Evolutionary conservation across 2,113 vertebrate species (phyloP), one percentile per base, ranked within the genome.

Genomic region (Anseranas semipalmata): DNA sequence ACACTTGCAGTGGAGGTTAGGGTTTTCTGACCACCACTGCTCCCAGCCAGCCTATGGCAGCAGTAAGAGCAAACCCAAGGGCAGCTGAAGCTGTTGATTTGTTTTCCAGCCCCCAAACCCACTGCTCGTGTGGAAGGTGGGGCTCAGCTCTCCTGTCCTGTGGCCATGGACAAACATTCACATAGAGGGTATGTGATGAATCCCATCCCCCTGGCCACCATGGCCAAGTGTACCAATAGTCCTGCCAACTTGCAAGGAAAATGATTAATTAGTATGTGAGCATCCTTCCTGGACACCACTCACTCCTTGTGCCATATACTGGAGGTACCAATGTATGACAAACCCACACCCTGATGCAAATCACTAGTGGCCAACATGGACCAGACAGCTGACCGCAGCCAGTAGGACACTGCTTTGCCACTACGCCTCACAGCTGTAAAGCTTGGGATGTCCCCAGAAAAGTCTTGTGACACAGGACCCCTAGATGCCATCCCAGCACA

Each of bases 91-190:
- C 27, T 67, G 59, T 25, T 60, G n/a, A 30, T 58, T 68, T 55
- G 28, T 13, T 73, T 68, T 52, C 24, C 39, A 85, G 8, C 30
- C 59, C 12, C 9, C 27, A 80, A 76, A 66, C 10, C 55, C 41
- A 15, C 17, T 17, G 19, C 46, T n/a, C 2, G 2, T 41, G 39
- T 1, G 0, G 12, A 16, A 43, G 19, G 41, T 14, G 21, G 16
- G 45, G 19, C n/a, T 72, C 37, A 15, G 46, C 16, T 46, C 62
- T n/a, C 22, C 46, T 28, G 19, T 30, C 75, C 37, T 62, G 60
- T 25, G 60, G n/a, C 46, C 71, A 58, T n/a, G 66, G 58, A 50
- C 5, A 11, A 43, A 7, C 32, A 63, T 18, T 55, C 67, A 33
- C 28, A 39, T 27, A 55, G 37, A 56, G 33, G 35, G 19, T 10